Evolutionary conservation across 2,113 vertebrate genomes (phyloP), one percentile per base, ranked within the genome.

Genomic region (Mesoclemmys tuberculata): DNA sequence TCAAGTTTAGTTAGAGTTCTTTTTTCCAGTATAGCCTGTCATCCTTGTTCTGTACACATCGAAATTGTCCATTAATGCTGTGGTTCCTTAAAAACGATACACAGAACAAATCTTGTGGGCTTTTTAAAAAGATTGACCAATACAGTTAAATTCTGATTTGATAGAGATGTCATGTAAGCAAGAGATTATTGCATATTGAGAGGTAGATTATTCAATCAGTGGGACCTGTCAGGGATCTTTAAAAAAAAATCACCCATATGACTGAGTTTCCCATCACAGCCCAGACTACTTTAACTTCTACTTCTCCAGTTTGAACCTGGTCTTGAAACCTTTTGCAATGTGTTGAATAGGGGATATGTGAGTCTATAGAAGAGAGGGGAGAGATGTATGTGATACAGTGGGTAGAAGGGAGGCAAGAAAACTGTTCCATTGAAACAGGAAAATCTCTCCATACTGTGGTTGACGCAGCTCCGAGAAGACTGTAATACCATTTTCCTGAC

Each of bases 1-100:
- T 95, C 95, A 94, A 91, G 87, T 96, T 96, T 96, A 89, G 95
- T 95, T 96, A 97, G 68, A 48, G 84, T n/a, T n/a, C 75, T 81
- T 81, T 55, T 8, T 64, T 41, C 29, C 21, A 93, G 6, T 10
- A 44, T 85, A 89, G 64, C 38, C 80, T 79, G 26, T 80, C 38
- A 91, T 52, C 94, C 75, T 12, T 88, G 81, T 85, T 94, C 55
- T 56, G 35, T 88, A 82, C 46, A 79, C 19, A 80, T 88, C 77
- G 52, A 80, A 82, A 27, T 44, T 77, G 79, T 86, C 22, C 49
- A 58, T 78, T 82, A 61, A 88, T 93, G 52, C 21, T 84, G 46
- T 85, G 26, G 44, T 95, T 52, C 77, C 86, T 93, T 96, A 88
- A 44, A 29, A 81, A 87, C 81, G 82, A 84, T 55, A 64, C 3